Evolutionary conservation across 2,888 invertebrate species (phyloP).

Genomic region (Nezara viridula): DNA sequence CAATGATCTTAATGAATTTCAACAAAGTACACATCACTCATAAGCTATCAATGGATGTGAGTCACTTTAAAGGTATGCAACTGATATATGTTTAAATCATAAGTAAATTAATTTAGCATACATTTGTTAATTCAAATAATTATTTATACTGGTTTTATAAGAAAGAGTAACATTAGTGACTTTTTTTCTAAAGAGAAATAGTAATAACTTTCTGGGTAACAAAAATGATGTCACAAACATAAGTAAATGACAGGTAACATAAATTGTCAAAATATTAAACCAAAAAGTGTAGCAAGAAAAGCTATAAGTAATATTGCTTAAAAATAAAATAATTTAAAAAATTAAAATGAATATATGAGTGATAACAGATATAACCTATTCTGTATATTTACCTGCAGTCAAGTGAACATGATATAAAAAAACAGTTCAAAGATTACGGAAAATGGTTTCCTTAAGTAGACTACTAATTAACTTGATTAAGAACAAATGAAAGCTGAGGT

Average conservation of each 20-base stretch:
- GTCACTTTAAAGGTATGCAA: slow-evolving; percentile 1
- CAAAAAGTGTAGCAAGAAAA: neutral
- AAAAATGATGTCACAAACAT: slow-evolving; percentile 21
- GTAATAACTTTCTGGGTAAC: slow-evolving; percentile 41
- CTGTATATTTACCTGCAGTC: slow-evolving; percentile 44
- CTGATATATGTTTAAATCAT: neutral
- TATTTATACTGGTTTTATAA: neutral
- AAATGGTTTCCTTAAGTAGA: neutral
- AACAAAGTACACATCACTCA: neutral
- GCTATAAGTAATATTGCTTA: neutral
- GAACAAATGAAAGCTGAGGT: slow-evolving; percentile 8
- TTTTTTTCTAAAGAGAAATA: neutral
- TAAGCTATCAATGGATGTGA: slow-evolving; percentile 25
- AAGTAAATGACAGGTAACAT: neutral
- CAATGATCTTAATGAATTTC: neutral
- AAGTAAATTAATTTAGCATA: neutral
- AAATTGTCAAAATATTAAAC: neutral
- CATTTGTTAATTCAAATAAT: neutral
- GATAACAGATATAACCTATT: slow-evolving; percentile 42
- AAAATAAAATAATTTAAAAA: neutral
- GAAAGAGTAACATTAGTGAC: neutral
- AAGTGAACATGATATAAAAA: slow-evolving; percentile 10
- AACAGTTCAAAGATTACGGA: neutral
- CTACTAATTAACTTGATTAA: neutral
- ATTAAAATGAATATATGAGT: neutral